phyloP scores from a whole-genome alignment of 2,113 vertebrate species.

The Pterocles burchelli region DNA sequence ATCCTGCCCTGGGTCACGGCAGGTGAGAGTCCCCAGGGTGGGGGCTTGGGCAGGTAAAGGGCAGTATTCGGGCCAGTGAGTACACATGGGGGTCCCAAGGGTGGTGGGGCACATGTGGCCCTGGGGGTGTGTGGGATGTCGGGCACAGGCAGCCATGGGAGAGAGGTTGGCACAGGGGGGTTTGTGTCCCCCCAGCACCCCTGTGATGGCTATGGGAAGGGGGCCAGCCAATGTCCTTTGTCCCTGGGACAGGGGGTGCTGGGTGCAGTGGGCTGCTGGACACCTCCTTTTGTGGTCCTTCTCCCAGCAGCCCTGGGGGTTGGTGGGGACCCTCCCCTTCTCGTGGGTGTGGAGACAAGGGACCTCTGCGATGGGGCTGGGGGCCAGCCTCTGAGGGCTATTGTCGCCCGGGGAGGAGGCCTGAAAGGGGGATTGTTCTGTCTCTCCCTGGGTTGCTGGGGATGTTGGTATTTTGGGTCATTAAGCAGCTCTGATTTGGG shows the following conservation, averaged over 20 bases:
- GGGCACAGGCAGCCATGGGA: background rate
- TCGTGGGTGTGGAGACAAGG: background rate
- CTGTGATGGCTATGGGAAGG: background rate
- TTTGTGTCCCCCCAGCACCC: background rate
- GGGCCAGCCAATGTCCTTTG: background rate
- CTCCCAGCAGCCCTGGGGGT: background rate
- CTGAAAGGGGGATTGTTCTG: slow-evolving; percentile 79
- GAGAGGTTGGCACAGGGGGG: background rate
- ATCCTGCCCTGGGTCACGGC: background rate
- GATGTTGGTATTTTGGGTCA: slow-evolving; percentile 81
- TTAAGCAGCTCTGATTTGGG: slow-evolving; percentile 75
- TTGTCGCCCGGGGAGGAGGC: slow-evolving; percentile 24
- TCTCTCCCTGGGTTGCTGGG: slow-evolving; percentile 63
- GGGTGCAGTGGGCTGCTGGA: background rate
- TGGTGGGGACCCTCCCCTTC: background rate
- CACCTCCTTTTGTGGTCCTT: background rate
- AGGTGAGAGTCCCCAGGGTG: background rate
- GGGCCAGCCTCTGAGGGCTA: slow-evolving; percentile 3
- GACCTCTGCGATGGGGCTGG: background rate
- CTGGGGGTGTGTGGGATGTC: background rate
- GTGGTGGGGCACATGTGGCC: background rate
- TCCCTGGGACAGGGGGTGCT: background rate
- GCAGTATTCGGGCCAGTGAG: background rate
- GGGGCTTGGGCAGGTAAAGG: background rate
- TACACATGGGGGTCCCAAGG: too few species aligned